A percentile compares a stretch with the other conserved stretches of the same genome.
Conservation (phyloP, 2,113 vertebrate species). For the Ardeotis arabs region DNA sequence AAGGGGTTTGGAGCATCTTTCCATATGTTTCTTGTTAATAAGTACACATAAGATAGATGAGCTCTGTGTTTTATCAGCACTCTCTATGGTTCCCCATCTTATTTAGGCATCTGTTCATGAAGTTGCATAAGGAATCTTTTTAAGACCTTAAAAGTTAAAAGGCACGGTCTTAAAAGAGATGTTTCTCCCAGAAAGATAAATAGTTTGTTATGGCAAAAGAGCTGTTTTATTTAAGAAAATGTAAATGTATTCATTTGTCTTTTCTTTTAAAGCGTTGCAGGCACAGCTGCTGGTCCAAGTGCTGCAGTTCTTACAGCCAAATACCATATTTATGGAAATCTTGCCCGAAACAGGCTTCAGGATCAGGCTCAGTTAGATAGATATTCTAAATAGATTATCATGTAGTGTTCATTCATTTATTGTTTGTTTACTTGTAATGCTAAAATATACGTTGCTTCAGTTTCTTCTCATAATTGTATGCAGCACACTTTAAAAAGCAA, state of each 20-base stretch:
- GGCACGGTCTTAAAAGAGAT: not conserved
- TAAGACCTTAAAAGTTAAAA: not conserved
- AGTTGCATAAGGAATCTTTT: not conserved
- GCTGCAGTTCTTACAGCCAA: not conserved
- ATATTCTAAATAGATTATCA: conserved; percentile 60
- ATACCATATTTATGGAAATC: not conserved
- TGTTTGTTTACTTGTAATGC: conserved; percentile 60
- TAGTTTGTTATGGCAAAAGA: not conserved
- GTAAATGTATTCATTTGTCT: not conserved
- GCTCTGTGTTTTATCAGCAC: not conserved
- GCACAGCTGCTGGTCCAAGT: not conserved
- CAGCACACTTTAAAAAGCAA: conserved; percentile 65
- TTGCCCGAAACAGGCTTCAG: not conserved
- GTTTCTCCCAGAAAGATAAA: not conserved
- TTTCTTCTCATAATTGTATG: conserved; percentile 59
- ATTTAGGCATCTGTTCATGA: not conserved
- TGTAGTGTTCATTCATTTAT: conserved; percentile 59
- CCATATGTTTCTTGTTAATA: not conserved
- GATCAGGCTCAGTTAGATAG: conserved; percentile 11
- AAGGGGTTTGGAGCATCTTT: not conserved
- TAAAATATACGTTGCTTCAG: conserved; percentile 59
- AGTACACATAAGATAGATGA: not conserved
- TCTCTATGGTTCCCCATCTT: not conserved
- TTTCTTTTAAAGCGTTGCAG: not conserved
- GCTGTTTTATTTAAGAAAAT: not conserved